Conservation (phyloP, 30 jellyfish, hydroid and myxozoan species). For the Thelohanellus kitauei region DNA sequence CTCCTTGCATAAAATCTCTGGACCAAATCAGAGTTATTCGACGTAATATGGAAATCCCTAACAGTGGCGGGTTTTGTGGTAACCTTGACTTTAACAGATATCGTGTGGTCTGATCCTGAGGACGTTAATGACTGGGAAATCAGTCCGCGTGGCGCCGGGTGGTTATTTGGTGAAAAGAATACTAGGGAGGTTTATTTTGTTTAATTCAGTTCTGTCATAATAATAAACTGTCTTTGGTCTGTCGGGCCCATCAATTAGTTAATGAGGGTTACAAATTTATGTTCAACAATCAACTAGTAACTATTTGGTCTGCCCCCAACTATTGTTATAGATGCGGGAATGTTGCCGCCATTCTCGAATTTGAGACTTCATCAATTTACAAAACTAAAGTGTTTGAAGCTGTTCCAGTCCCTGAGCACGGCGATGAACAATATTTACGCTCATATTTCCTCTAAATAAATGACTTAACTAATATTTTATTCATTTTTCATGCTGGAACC, state of each 20-base stretch:
- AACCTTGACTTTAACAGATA: constrained; percentile 21
- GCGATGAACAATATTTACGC: no score
- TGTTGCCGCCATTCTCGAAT: constrained; percentile 55
- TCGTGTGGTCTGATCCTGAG: constrained; percentile 95
- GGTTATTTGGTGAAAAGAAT: constrained; percentile 65
- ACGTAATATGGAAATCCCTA: constrained; percentile 67
- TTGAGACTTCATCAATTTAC: constrained; percentile 22
- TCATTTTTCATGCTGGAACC: no score
- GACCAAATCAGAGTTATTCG: constrained; percentile 58
- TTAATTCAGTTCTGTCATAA: constrained; percentile 18
- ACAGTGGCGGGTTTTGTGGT: constrained; percentile 83
- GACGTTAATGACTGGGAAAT: constrained; percentile 63
- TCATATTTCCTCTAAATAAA: no score
- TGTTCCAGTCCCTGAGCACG: no score
- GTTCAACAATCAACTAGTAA: constrained; percentile 49
- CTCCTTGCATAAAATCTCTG: constrained; percentile 47
- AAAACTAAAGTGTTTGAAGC: constrained; percentile 58
- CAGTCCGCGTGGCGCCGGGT: constrained; percentile 97
- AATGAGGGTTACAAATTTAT: constrained; percentile 71
- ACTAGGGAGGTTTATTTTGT: constrained; percentile 38
- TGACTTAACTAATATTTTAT: no score
- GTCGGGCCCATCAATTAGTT: constrained; percentile 87
- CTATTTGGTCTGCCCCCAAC: constrained; percentile 96
- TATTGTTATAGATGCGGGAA: constrained; percentile 87
- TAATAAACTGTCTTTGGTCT: constrained; percentile 27